A percentile compares a stretch with the other conserved stretches of the same genome.
phyloP scores from a whole-genome alignment of 2,113 vertebrate species.

The Mus musculus region DNA sequence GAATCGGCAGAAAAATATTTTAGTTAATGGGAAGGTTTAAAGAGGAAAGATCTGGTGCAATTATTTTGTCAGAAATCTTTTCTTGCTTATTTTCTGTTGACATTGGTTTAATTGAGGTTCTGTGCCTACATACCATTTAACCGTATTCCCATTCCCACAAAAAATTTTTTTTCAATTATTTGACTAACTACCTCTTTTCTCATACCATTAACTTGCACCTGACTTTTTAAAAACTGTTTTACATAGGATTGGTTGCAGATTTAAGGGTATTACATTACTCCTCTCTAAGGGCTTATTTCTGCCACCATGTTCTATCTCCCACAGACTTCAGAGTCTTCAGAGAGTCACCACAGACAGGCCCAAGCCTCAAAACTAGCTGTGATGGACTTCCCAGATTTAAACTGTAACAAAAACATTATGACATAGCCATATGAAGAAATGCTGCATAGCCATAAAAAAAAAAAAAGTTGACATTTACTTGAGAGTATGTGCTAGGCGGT shows the following conservation, averaged over 20 bases:
- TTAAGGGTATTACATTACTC: background rate
- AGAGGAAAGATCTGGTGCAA: background rate
- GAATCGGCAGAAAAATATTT: constrained; percentile 24
- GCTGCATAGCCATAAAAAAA: background rate
- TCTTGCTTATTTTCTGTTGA: background rate
- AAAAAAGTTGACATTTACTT: background rate
- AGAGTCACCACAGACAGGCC: background rate
- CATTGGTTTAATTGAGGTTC: background rate
- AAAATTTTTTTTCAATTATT: background rate
- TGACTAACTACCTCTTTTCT: background rate
- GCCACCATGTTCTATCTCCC: background rate
- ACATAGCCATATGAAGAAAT: background rate
- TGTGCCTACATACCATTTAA: background rate
- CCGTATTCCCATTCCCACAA: background rate
- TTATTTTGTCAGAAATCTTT: constrained; percentile 28
- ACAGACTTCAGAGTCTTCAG: background rate
- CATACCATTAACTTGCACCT: background rate
- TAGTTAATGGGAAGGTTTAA: background rate
- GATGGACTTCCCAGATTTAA: background rate
- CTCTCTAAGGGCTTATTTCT: background rate
- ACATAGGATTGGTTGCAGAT: constrained; percentile 3
- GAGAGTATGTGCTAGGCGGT: background rate
- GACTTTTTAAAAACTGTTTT: constrained; percentile 35
- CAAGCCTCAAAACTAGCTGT: no score
- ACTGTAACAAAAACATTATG: background rate